phyloP scores from a whole-genome alignment of 2,888 invertebrate genomes.

The Synanthedon formicaeformis region DNA sequence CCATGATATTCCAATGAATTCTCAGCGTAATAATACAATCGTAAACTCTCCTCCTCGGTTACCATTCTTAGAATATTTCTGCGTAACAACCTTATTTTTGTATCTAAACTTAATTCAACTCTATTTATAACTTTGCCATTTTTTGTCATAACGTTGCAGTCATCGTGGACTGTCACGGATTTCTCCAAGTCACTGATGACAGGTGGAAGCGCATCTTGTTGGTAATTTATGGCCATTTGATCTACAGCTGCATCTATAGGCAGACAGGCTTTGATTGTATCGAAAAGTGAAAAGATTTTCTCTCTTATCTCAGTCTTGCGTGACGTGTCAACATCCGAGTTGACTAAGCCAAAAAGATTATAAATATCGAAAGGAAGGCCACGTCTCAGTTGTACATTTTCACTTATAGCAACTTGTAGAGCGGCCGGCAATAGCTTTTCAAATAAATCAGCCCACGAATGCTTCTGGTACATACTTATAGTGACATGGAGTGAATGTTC shows the following conservation, averaged over 20 bases:
- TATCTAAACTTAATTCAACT: constrained; percentile 75
- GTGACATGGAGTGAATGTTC: constrained; percentile 95
- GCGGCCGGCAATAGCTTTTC: constrained; percentile 84
- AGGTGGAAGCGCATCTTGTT: constrained; percentile 91
- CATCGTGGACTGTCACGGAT: constrained; percentile 77
- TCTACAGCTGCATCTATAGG: constrained; percentile 87
- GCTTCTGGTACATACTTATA: constrained; percentile 90
- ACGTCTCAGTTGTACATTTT: constrained; percentile 77
- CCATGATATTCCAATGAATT: constrained; percentile 90
- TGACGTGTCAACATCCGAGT: constrained; percentile 63
- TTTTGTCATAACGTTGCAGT: constrained; percentile 75
- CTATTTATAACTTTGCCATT: constrained; percentile 74
- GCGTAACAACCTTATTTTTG: constrained; percentile 71
- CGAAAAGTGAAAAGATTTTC: constrained; percentile 68
- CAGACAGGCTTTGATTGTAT: constrained; percentile 69
- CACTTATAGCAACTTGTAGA: constrained; percentile 76
- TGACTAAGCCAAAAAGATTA: constrained; percentile 78
- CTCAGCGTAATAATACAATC: constrained; percentile 85
- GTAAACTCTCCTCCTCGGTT: constrained; percentile 70
- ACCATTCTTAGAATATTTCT: constrained; percentile 73
- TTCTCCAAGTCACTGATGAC: constrained; percentile 76
- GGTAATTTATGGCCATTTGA: constrained; percentile 84
- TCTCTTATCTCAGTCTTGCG: constrained; percentile 61
- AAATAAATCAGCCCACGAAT: constrained; percentile 90
- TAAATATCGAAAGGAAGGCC: constrained; percentile 87